A percentile compares a stretch with the other conserved stretches of the same genome.
Evolutionary conservation across 2,113 vertebrate genomes (phyloP).

Genomic region (Harpagus bidentatus): DNA sequence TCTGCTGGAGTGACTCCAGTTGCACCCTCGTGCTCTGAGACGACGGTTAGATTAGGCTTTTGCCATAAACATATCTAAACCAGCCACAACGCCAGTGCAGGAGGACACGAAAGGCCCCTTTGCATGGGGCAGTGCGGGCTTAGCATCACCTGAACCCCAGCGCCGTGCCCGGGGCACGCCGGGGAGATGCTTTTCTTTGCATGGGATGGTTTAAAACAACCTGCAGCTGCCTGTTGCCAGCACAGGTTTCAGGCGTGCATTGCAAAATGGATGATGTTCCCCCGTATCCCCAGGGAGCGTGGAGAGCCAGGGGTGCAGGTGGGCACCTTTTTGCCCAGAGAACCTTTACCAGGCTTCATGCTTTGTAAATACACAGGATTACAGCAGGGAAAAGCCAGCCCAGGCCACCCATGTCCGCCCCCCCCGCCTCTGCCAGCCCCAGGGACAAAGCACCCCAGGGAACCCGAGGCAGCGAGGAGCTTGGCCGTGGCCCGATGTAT

Average conservation of each 20-base stretch:
- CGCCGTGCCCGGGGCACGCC: fast-evolving
- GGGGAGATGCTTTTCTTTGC: neutral
- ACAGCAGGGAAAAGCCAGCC: neutral
- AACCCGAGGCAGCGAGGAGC: neutral
- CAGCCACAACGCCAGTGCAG: neutral
- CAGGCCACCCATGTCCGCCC: fast-evolving
- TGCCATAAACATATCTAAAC: fast-evolving
- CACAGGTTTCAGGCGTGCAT: neutral
- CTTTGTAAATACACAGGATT: neutral
- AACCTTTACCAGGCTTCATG: neutral
- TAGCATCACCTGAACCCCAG: neutral
- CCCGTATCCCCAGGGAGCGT: neutral
- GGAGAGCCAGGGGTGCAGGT: neutral
- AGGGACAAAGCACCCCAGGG: neutral
- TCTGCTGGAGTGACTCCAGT: fast-evolving
- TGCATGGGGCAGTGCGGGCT: fast-evolving
- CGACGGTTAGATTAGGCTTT: neutral
- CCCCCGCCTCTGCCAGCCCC: neutral
- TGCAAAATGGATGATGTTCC: neutral
- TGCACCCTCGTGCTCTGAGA: fast-evolving
- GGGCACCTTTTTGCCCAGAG: neutral
- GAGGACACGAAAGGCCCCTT: fast-evolving
- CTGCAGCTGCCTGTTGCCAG: fast-evolving
- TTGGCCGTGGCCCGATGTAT: neutral
- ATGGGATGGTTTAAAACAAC: fast-evolving